Percentiles rank a stretch among this genome's conserved stretches.
phyloP scores from a whole-genome alignment of 30 jellyfish, hydroid and myxozoan species.

The Chironex yamaguchii region DNA sequence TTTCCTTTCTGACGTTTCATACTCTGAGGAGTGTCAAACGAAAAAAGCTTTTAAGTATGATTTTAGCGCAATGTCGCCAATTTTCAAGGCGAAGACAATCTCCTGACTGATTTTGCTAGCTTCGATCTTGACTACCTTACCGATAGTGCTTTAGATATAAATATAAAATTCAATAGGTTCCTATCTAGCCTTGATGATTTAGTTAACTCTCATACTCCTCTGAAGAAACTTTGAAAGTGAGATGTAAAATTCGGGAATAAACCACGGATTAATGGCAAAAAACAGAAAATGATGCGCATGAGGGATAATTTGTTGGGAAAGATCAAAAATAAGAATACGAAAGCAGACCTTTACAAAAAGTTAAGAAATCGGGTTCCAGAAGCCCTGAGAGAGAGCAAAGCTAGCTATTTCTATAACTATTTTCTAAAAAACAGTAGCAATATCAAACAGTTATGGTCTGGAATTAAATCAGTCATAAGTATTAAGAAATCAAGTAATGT shows the following conservation, averaged over 20 bases:
- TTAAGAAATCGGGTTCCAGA: slow-evolving; percentile 45
- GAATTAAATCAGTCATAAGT: slow-evolving; percentile 61
- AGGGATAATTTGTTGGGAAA: too few relatives aligned
- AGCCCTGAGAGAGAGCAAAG: slow-evolving; percentile 57
- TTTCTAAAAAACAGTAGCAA: slow-evolving; percentile 65
- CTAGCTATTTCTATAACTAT: slow-evolving; percentile 59
- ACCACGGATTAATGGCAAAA: too few relatives aligned
- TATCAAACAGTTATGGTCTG: slow-evolving; percentile 76
- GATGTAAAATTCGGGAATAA: background rate
- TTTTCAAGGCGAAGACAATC: slow-evolving; percentile 8
- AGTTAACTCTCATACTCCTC: slow-evolving; percentile 14
- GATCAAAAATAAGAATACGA: too few relatives aligned
- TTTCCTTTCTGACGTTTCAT: too few relatives aligned
- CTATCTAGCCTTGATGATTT: slow-evolving; percentile 16
- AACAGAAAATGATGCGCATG: too few relatives aligned
- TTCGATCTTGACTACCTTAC: slow-evolving; percentile 8
- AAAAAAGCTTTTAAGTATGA: too few relatives aligned
- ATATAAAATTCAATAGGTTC: slow-evolving; percentile 1
- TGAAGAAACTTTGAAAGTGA: background rate
- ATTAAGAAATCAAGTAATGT: slow-evolving; percentile 55
- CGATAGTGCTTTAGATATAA: background rate
- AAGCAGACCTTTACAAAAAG: slow-evolving; percentile 29
- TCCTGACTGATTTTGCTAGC: slow-evolving; percentile 9
- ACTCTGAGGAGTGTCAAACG: too few relatives aligned
- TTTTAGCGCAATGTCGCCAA: too few relatives aligned